Evolutionary conservation across 2,113 vertebrate species (phyloP).

Genomic region (Otocyon megalotis): DNA sequence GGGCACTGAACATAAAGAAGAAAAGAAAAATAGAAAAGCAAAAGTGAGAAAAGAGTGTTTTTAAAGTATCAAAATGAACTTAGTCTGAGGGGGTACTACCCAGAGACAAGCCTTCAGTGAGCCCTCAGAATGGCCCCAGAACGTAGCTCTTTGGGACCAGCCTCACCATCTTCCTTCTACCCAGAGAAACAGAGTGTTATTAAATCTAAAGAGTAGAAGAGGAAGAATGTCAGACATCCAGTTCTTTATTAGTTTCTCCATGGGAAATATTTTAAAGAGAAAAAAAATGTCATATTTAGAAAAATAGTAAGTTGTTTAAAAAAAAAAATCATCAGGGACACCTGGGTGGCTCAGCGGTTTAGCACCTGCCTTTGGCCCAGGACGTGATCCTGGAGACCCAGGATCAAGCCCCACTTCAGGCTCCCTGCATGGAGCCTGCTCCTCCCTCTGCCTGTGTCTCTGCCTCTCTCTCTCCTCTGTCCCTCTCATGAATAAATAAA

Average conservation of each 20-base stretch:
- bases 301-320: neutral
- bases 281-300: neutral
- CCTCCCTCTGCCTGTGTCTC: too few relatives aligned
- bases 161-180: neutral
- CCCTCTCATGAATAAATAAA: too few relatives aligned
- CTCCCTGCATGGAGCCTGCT: too few relatives aligned
- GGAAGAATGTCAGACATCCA: neutral
- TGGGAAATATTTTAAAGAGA: neutral
- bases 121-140: neutral
- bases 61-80: neutral
- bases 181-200: neutral
- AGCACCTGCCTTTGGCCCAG: too few relatives aligned
- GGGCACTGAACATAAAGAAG: neutral
- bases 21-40: neutral
- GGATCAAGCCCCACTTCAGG: too few relatives aligned
- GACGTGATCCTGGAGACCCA: too few relatives aligned
- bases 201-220: neutral
- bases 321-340: neutral
- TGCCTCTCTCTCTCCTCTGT: too few relatives aligned
- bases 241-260: neutral
- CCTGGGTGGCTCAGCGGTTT: too few relatives aligned
- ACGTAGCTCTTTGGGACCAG: rapidly evolving
- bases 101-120: rapidly evolving
- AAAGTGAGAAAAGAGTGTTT: neutral
- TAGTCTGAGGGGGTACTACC: neutral